Conservation (phyloP, 2,888 invertebrate genomes). For the Helicoverpa assulta region DNA sequence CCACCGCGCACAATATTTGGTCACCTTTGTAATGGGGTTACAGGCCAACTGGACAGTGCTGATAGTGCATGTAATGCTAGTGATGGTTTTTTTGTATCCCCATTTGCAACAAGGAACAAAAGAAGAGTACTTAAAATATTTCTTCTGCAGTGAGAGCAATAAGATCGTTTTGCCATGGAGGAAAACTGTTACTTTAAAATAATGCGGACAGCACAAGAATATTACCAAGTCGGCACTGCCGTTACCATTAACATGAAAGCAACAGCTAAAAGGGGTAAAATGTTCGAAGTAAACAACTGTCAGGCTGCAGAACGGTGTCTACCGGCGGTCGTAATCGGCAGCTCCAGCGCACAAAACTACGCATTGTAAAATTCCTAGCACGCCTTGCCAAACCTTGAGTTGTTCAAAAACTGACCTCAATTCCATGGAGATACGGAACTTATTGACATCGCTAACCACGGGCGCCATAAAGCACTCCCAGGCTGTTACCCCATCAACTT, state of each 20-base stretch:
- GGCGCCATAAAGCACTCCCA: constrained; percentile 74
- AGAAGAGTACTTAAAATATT: not conserved
- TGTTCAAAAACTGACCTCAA: constrained; percentile 74
- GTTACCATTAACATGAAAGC: constrained; percentile 18
- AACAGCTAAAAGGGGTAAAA: constrained; percentile 5
- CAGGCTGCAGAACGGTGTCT: constrained; percentile 5
- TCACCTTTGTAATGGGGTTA: constrained; percentile 51
- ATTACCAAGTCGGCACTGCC: not conserved
- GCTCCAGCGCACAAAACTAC: constrained; percentile 32
- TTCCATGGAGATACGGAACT: constrained; percentile 74
- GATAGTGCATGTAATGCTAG: not conserved
- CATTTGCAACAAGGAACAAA: not conserved
- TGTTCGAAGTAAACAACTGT: constrained; percentile 19
- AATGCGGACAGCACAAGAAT: not conserved
- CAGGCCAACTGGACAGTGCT: constrained; percentile 29
- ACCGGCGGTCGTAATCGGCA: constrained; percentile 10
- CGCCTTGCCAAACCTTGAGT: constrained; percentile 41
- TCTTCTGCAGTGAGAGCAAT: not conserved
- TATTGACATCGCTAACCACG: constrained; percentile 67
- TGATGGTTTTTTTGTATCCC: not conserved
- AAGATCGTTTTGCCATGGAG: not conserved
- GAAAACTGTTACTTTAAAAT: no score
- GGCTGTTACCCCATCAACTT: constrained; percentile 75
- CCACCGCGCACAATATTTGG: constrained; percentile 64
- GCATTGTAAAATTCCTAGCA: constrained; percentile 50